These are phyloP conservation scores for Tetranychus truncatus DNA, from an alignment of 2,888 invertebrate genomes.

Conservation along the genomic window DNA sequence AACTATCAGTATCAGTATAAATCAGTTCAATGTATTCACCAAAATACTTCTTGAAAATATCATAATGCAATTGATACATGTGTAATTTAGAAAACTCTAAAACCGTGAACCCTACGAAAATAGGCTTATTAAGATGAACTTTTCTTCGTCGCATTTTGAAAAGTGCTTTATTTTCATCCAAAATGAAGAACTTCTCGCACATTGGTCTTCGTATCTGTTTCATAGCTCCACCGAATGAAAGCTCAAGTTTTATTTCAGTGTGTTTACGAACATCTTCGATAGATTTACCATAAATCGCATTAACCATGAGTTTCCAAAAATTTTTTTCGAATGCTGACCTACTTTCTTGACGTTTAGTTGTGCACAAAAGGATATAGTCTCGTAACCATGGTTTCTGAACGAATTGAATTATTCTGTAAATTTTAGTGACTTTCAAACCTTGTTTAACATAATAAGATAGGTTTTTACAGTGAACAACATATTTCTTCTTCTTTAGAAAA, in stretches of 20 bases:
- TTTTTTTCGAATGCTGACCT: conserved; percentile 31
- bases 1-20: conserved; percentile 30
- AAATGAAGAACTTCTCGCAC: conserved; percentile 12
- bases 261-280: conserved; percentile 30
- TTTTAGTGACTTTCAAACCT: background rate
- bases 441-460: background rate
- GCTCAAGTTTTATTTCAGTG: conserved; percentile 27
- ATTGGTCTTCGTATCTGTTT: conserved; percentile 21
- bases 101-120: conserved; percentile 27
- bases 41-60: conserved; percentile 26
- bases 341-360: conserved; percentile 25
- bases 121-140: conserved; percentile 26
- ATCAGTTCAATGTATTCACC: conserved; percentile 23
- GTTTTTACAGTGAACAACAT: background rate
- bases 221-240: conserved; percentile 1
- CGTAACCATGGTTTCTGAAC: conserved; percentile 25
- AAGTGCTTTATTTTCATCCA: conserved; percentile 6
- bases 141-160: conserved; percentile 14
- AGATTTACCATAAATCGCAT: conserved; percentile 31
- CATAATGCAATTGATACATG: conserved; percentile 29
- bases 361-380: conserved; percentile 24
- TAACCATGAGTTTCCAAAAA: conserved; percentile 32
- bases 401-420: background rate
- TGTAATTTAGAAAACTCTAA: conserved; percentile 29
- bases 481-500: no score